Percentiles rank a stretch among this genome's conserved stretches.
Evolutionary conservation across 2,797 vertebrate genomes (phyloP).

Genomic region (Rhinogobio ventralis): DNA sequence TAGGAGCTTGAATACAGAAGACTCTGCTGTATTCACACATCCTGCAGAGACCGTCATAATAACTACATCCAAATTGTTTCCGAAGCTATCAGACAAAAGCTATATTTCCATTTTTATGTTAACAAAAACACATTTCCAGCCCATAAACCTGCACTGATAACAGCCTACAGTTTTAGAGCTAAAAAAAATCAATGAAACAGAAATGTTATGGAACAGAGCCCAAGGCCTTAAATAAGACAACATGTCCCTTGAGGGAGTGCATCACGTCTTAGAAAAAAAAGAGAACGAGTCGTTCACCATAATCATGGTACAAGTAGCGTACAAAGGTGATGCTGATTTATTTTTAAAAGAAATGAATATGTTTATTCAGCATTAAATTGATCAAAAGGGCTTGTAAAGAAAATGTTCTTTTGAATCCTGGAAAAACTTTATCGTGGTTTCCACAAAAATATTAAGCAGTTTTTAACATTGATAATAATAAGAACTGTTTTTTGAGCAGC

Average conservation of each 20-base stretch:
- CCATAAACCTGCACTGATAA: background rate
- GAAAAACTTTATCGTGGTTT: background rate
- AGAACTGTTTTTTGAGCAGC: background rate
- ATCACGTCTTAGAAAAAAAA: background rate
- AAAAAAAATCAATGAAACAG: background rate
- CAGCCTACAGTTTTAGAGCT: background rate
- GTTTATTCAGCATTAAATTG: background rate
- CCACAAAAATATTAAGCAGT: background rate
- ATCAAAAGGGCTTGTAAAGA: background rate
- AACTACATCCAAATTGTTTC: background rate
- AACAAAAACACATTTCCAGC: constrained; percentile 22
- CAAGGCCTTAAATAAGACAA: background rate
- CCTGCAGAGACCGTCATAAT: background rate
- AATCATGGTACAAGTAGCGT: background rate
- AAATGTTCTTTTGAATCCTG: background rate
- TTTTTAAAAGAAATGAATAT: background rate
- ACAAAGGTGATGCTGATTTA: background rate
- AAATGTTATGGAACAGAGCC: background rate
- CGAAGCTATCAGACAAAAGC: constrained; percentile 20
- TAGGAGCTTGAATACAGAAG: constrained; percentile 8
- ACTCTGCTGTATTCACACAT: background rate
- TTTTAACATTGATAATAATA: background rate
- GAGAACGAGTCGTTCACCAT: background rate
- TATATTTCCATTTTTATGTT: background rate
- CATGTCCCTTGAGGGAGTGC: background rate